Evolutionary conservation across 2,113 vertebrate species (phyloP), one percentile per base, ranked within the genome.

Genomic region (Seriola aureovittata): DNA sequence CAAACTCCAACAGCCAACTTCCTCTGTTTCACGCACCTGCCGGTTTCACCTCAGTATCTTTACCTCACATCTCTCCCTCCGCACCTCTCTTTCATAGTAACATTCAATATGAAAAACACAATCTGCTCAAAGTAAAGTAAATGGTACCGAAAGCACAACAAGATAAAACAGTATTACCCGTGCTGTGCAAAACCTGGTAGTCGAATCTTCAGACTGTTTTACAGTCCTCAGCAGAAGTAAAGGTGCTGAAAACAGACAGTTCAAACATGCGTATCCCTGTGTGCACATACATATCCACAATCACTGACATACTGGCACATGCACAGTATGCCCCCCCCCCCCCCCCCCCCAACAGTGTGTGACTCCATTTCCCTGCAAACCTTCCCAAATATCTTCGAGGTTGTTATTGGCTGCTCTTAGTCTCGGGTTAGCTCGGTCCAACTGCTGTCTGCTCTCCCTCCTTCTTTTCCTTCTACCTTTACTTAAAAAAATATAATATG

Each of bases 321-420:
- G 7, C 16, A 29, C 7, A 34, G 42, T 19, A 10, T 7, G 17
- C 23, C 50, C n/a, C 12, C 46, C 40, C 29, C 13, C 42, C 19
- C 2, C n/a, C 12, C 46, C 40, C 29, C 13, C 42, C 19, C 2
- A n/a, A n/a, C n/a, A n/a, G n/a, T 10, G 25, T 60, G 5, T 23
- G 34, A 74, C 57, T 74, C 25, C 25, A 67, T 16, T 34, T 10
- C 21, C 11, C 23, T 36, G 58, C 36, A 69, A 55, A 29, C 10
- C 63, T 65, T 87, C 75, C 70, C 77, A 64, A 29, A 71, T 54
- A 69, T 59, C 59, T 46, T 71, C 76, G 78, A 67, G 38, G 68
- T 73, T 82, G 80, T 69, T 84, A 42, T 60, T 85, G 78, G 71
- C 59, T 68, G 23, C 40, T 64, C 58, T 78, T 29, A 8, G 25